Evolutionary conservation across 2,888 invertebrate genomes (phyloP).

Genomic region (Zelleria hepariella): DNA sequence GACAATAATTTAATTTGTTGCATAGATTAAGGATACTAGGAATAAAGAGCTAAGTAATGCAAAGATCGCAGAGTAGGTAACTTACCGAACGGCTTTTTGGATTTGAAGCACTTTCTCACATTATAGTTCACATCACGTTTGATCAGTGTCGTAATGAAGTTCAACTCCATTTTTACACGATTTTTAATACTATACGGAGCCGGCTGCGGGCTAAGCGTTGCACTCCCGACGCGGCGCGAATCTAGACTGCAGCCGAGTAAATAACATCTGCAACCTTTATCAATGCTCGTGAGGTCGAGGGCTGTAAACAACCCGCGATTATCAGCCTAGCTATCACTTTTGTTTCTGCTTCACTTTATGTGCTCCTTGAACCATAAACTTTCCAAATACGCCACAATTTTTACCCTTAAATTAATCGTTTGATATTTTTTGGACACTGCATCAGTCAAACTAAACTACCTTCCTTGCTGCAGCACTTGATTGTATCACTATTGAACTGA

Average conservation of each 20-base stretch:
- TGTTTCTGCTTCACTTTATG: not conserved
- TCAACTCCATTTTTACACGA: conserved; percentile 47
- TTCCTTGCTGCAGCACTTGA: too few species aligned
- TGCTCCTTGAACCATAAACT: not conserved
- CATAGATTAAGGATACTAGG: too few species aligned
- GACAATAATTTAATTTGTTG: too few species aligned
- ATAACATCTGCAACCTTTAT: conserved; percentile 43
- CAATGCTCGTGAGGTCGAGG: conserved; percentile 28
- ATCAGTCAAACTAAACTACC: too few species aligned
- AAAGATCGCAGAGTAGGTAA: too few species aligned
- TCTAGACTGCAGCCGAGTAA: conserved; percentile 42
- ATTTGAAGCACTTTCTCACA: conserved; percentile 63
- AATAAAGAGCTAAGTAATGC: too few species aligned
- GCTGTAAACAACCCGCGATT: conserved; percentile 1
- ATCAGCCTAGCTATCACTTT: not conserved
- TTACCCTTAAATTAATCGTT: too few species aligned
- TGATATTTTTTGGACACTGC: too few species aligned
- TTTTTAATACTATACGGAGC: conserved; percentile 10
- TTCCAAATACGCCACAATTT: not conserved
- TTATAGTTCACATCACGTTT: conserved; percentile 67
- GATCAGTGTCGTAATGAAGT: conserved; percentile 55
- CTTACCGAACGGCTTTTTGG: conserved; percentile 65
- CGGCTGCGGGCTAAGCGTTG: conserved; percentile 19
- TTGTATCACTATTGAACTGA: too few species aligned
- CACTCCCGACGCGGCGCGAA: conserved; percentile 25